Percentiles rank a stretch among this genome's conserved stretches.
Evolutionary conservation across 2,888 invertebrate genomes (phyloP).

Genomic region (Diadromus collaris): DNA sequence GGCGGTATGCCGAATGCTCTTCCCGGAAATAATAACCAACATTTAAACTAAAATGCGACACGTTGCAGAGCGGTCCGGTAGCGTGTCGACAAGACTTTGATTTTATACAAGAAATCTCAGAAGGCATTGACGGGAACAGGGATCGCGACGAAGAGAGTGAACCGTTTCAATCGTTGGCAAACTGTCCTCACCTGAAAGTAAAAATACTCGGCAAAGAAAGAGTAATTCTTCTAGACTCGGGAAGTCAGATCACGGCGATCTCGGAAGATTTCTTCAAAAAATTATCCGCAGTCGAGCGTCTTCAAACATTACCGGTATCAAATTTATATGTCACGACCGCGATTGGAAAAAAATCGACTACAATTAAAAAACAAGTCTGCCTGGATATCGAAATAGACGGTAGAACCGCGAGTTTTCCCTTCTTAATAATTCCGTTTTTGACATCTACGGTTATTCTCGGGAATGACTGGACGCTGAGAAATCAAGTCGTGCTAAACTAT

Average conservation of each 20-base stretch:
- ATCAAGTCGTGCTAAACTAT: neutral
- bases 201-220: neutral
- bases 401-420: neutral
- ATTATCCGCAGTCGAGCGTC: neutral
- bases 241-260: neutral
- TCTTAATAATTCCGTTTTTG: neutral
- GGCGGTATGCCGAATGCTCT: neutral
- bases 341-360: neutral
- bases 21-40: neutral
- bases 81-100: neutral
- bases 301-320: neutral
- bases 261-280: neutral
- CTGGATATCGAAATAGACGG: neutral
- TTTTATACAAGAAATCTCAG: neutral
- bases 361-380: neutral
- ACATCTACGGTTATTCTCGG: neutral
- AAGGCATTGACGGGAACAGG: neutral
- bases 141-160: neutral
- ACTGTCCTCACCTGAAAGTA: neutral
- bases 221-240: neutral
- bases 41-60: slow-evolving; percentile 4
- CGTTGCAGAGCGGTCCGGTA: neutral
- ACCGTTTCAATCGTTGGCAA: neutral
- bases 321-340: neutral
- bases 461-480: neutral